Percentiles rank a stretch among this genome's conserved stretches.
phyloP scores from a whole-genome alignment of 2,888 invertebrate genomes.

The Nemotelus nigrinus region DNA sequence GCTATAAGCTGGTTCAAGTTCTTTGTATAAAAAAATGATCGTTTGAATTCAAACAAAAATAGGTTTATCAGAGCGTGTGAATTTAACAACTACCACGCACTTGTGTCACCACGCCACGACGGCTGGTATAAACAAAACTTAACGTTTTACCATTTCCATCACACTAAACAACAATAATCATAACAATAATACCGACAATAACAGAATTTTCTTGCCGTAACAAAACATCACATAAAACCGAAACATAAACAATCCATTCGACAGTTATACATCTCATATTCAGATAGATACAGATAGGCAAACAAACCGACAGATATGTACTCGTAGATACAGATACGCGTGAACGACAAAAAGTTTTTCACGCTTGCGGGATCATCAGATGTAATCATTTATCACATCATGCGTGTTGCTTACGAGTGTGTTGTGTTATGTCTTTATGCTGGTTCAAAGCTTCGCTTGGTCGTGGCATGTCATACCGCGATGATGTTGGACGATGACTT shows the following conservation, averaged over 20 bases:
- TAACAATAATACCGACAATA: not conserved
- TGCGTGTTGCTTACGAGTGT: no score
- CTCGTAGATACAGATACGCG: not conserved
- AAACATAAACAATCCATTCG: not conserved
- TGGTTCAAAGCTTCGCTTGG: no score
- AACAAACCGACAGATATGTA: no score
- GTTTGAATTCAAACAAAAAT: no score
- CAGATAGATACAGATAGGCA: not conserved
- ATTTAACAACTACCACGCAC: no score
- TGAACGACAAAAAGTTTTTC: not conserved
- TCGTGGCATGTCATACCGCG: no score
- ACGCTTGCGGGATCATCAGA: slow-evolving; percentile 13
- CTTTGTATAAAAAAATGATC: no score
- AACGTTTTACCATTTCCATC: not conserved
- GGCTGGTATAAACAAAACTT: not conserved
- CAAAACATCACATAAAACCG: not conserved
- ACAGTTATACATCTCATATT: not conserved
- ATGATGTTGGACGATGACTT: no score
- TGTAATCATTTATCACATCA: not conserved
- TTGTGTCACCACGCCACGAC: no score
- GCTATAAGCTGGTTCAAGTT: no score
- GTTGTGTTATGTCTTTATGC: no score
- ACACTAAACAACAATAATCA: not conserved
- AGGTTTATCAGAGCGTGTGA: no score
- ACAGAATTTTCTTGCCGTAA: not conserved